A percentile compares a stretch with the other conserved stretches of the same genome.
These are phyloP conservation scores for Otus sunia DNA, from an alignment of 2,113 vertebrate genomes.

Conservation along the genomic window DNA sequence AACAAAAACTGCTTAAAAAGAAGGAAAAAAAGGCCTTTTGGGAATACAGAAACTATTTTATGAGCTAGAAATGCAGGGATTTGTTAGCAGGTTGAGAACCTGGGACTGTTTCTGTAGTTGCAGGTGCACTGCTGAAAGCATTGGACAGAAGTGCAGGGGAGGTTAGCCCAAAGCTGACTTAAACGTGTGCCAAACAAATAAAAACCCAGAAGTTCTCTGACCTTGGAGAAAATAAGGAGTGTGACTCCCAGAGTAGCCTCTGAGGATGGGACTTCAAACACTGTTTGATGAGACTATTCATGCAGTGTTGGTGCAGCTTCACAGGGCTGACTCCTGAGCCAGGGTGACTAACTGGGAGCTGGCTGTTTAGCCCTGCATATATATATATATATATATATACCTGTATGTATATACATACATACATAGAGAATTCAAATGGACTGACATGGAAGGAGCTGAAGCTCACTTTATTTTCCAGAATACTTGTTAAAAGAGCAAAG, in stretches of 20 bases:
- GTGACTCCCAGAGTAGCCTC: background rate
- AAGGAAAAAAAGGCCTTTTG: background rate
- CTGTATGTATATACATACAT: too few species aligned
- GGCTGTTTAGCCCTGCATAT: background rate
- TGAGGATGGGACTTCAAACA: background rate
- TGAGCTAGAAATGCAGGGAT: background rate
- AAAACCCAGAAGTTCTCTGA: background rate
- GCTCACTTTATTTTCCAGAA: background rate
- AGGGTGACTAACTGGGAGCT: background rate
- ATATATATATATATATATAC: accelerated
- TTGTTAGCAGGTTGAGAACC: background rate
- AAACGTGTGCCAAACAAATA: background rate
- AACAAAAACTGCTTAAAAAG: background rate
- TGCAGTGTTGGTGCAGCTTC: background rate
- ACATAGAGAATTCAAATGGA: background rate
- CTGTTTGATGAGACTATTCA: accelerated
- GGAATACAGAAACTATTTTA: background rate
- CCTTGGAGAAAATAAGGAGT: background rate
- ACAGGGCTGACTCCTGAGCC: background rate
- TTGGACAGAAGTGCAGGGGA: background rate
- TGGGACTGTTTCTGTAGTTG: background rate
- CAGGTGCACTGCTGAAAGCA: background rate
- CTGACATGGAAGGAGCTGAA: background rate
- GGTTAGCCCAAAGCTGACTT: background rate
- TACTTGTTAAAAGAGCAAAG: background rate